Percentiles rank a stretch among this genome's conserved stretches.
Evolutionary conservation across 2,888 invertebrate species (phyloP).

Genomic region (Tenthredo livida): DNA sequence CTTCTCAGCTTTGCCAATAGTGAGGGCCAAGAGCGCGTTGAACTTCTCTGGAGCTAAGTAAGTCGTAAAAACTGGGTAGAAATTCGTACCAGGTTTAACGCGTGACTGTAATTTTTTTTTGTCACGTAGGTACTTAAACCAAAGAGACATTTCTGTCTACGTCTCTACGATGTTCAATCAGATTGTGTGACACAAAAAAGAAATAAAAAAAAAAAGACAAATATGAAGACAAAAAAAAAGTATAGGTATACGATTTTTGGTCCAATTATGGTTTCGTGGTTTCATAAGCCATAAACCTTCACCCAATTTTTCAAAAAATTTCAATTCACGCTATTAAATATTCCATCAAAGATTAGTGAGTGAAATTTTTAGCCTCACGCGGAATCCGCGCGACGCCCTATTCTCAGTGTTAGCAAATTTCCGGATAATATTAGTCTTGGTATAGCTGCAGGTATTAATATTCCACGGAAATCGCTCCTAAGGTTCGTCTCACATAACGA

Average conservation of each 20-base stretch:
- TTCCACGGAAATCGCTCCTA: conserved; percentile 35
- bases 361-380: neutral
- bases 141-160: neutral
- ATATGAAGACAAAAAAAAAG: neutral
- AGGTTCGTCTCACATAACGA: conserved; percentile 13
- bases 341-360: conserved; percentile 2
- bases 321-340: neutral
- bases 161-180: neutral
- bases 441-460: conserved; percentile 31
- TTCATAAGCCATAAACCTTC: neutral
- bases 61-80: conserved; percentile 22
- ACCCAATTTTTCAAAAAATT: neutral
- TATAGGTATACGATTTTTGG: neutral
- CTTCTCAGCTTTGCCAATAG: neutral
- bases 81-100: conserved; percentile 2
- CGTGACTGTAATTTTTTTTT: conserved; percentile 13
- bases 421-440: conserved; percentile 8
- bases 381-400: neutral
- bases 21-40: neutral
- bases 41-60: conserved; percentile 5
- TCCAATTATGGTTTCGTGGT: neutral
- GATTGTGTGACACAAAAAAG: neutral
- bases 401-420: neutral
- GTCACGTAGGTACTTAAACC: conserved; percentile 18
- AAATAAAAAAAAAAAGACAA: neutral